A percentile compares a stretch with the other conserved stretches of the same genome.
phyloP scores from a whole-genome alignment of 2,113 vertebrate genomes.

The Plotosus lineatus region DNA sequence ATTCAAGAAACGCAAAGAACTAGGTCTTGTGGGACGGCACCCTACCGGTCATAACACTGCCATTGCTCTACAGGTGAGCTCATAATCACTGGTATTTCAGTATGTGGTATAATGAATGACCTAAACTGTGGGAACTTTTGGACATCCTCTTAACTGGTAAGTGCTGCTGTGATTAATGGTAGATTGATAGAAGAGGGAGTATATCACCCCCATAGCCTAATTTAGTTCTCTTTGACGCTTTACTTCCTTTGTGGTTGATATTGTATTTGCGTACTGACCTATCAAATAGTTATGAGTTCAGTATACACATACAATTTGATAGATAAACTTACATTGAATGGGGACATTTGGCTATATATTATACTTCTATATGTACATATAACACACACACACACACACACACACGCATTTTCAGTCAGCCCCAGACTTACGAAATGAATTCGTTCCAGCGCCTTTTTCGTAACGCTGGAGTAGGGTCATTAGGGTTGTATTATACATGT shows the following conservation, averaged over 20 bases:
- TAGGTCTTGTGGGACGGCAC: conserved; percentile 91
- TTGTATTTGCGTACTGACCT: not conserved
- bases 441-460: too few species aligned
- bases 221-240: not conserved
- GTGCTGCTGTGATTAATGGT: not conserved
- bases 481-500: too few species aligned
- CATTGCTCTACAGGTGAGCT: conserved; percentile 92
- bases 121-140: not conserved
- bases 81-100: not conserved
- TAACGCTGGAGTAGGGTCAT: too few species aligned
- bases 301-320: too few species aligned
- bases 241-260: not conserved
- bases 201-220: not conserved
- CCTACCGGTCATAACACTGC: conserved; percentile 87
- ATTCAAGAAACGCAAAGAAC: conserved; percentile 99
- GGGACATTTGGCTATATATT: too few species aligned
- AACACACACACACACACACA: too few species aligned
- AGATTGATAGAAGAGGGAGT: not conserved
- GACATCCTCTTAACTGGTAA: not conserved
- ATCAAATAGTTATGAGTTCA: not conserved
- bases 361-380: too few species aligned
- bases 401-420: too few species aligned
- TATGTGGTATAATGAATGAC: not conserved
- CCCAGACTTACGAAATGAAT: too few species aligned
- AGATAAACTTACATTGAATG: too few species aligned